Evolutionary conservation across 1,140 invertebrate species (phyloP), one percentile per base, ranked within the genome.

Genomic region (Spodoptera litura): DNA sequence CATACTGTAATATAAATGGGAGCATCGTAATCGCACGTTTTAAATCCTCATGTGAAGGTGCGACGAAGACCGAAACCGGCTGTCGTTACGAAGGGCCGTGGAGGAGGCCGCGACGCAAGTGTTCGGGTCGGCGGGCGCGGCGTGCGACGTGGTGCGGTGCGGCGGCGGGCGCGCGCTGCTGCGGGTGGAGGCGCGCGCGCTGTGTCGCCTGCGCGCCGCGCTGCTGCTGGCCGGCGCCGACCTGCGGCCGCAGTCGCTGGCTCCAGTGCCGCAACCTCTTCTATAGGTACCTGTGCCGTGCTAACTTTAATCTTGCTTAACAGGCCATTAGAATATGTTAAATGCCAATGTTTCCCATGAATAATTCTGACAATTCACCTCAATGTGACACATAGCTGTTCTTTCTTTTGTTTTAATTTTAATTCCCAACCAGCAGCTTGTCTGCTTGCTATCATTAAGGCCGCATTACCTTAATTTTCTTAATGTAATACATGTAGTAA

Each of bases 61-160:
- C 25, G 53, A 58, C 4, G 49, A 5, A 0, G 59, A 64, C 25
- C 25, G 12, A 6, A 75, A 20, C 27, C 20, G 35, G 3, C 27
- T 75, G 10, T 35, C 58, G 11, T 49, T 75, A 25, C 58, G 59
- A 1, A 38, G 51, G 0, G 38, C 12, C 25, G 15, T 75, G 3
- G 73, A 75, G 44, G 73, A 49, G 38, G 73, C 59, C 0, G 59
- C n/a, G 6, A 52, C 62, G n/a, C 52, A 15, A 8, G 44, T 75
- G n/a, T 75, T 75, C 49, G 73, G 73, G 13, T 49, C 52, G 73
- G 52, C 44, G 13, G 73, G 73, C 27, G 73, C 73, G 13, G 73
- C 55, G 25, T 31, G 31, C 4, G 73, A 75, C 59, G 73, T 75
- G 44, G 27, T 75, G 58, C 2, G 25, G 6, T 44, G 20, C 5